Evolutionary conservation across 2,888 invertebrate species (phyloP).

Genomic region (Aricia artaxerxes): DNA sequence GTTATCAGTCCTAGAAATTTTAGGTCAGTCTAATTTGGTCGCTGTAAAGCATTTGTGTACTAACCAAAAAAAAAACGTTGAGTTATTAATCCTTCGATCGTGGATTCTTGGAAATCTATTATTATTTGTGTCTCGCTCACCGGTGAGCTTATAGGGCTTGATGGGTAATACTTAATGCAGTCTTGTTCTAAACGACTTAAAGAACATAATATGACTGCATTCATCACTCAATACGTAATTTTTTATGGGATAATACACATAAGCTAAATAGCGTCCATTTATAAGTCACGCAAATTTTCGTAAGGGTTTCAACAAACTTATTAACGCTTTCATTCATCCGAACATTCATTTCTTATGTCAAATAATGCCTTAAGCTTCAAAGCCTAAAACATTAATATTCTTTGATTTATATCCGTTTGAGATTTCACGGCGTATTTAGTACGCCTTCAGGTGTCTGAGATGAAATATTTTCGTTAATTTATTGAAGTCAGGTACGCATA

Average conservation of each 20-base stretch:
- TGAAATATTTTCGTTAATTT: slow-evolving; percentile 27
- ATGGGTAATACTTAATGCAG: too few relatives aligned
- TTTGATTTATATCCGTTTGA: slow-evolving; percentile 44
- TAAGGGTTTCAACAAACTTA: slow-evolving; percentile 21
- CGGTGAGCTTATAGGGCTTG: too few relatives aligned
- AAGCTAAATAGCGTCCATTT: not conserved
- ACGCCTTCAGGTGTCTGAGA: slow-evolving; percentile 35
- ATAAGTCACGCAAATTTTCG: not conserved
- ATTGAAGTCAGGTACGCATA: not conserved
- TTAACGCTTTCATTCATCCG: slow-evolving; percentile 35
- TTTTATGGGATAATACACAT: too few relatives aligned
- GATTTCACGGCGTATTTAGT: slow-evolving; percentile 41
- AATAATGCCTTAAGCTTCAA: slow-evolving; percentile 24
- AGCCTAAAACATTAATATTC: slow-evolving; percentile 43
- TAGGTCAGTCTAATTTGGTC: too few relatives aligned
- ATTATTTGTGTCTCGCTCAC: too few relatives aligned
- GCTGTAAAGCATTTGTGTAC: too few relatives aligned
- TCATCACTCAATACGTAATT: too few relatives aligned
- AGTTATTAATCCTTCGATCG: too few relatives aligned
- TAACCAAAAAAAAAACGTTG: too few relatives aligned
- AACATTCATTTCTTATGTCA: slow-evolving; percentile 37
- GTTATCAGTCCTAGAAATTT: not conserved
- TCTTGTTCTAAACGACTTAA: too few relatives aligned
- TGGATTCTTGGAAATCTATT: too few relatives aligned
- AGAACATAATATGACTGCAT: too few relatives aligned